Percentiles rank a stretch among this genome's conserved stretches.
These are phyloP conservation scores for Ceyx erithaca DNA, from an alignment of 2,797 vertebrate species.

Conservation along the genomic window DNA sequence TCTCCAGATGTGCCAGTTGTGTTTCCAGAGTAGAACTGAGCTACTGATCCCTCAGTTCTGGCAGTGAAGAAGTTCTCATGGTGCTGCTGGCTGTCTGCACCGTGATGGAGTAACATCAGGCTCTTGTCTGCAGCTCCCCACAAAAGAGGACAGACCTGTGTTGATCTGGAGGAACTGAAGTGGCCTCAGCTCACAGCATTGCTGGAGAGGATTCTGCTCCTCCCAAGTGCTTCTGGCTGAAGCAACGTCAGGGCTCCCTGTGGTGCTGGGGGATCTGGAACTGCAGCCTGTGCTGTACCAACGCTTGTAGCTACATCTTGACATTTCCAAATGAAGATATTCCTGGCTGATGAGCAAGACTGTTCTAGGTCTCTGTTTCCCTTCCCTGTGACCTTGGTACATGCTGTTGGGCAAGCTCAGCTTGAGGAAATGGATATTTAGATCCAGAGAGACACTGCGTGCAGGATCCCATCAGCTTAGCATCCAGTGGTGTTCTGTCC, in stretches of 20 bases:
- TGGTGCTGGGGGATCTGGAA: neutral
- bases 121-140: neutral
- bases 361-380: neutral
- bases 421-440: neutral
- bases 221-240: neutral
- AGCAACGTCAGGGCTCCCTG: neutral
- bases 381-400: neutral
- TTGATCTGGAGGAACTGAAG: neutral
- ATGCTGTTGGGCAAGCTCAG: neutral
- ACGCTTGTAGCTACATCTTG: neutral
- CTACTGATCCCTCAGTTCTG: neutral
- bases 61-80: rapidly evolving
- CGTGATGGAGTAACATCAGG: neutral
- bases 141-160: neutral
- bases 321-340: neutral
- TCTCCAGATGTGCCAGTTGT: neutral
- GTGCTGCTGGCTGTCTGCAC: neutral
- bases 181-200: neutral
- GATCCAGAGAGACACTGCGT: neutral
- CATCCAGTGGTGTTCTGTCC: neutral
- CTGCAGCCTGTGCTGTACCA: neutral
- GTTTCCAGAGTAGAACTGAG: neutral
- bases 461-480: neutral
- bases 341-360: neutral
- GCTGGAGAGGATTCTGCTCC: neutral